A percentile compares a stretch with the other conserved stretches of the same genome.
Evolutionary conservation across 2,888 invertebrate species (phyloP).

Genomic region (Eledona agricola): DNA sequence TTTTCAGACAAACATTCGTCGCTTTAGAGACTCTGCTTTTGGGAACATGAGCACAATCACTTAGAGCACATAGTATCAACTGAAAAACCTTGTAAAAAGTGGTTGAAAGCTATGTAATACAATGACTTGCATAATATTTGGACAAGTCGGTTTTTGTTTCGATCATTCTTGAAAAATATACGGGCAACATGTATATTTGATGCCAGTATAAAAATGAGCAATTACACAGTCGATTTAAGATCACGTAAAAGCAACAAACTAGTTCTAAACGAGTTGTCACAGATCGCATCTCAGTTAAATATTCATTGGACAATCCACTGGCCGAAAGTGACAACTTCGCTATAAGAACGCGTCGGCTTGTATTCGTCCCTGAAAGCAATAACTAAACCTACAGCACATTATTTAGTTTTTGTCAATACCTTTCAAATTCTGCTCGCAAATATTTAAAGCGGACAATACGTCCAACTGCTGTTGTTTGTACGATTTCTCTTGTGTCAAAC

Average conservation of each 20-base stretch:
- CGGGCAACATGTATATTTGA: conserved; percentile 73
- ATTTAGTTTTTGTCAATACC: no score
- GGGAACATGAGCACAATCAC: conserved; percentile 51
- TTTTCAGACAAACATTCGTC: conserved; percentile 64
- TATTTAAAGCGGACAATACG: conserved; percentile 77
- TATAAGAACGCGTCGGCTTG: conserved; percentile 55
- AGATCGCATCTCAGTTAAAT: conserved; percentile 68
- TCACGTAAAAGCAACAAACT: conserved; percentile 68
- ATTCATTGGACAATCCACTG: conserved; percentile 72
- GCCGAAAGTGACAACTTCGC: conserved; percentile 60
- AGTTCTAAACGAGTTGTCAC: conserved; percentile 73
- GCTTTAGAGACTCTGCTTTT: conserved; percentile 58
- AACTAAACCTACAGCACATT: conserved; percentile 7
- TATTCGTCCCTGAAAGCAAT: conserved; percentile 58
- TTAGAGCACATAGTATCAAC: conserved; percentile 56
- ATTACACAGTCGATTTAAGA: conserved; percentile 72
- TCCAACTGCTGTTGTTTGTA: conserved; percentile 74
- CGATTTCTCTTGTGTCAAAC: conserved; percentile 69
- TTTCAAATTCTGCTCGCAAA: conserved; percentile 74
- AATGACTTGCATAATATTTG: conserved; percentile 68
- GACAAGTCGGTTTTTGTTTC: conserved; percentile 72
- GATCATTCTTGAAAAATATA: conserved; percentile 79
- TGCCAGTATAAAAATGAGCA: conserved; percentile 86
- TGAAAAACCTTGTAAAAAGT: conserved; percentile 42
- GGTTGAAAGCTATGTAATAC: conserved; percentile 7